These are phyloP conservation scores for Anableps anableps DNA, from an alignment of 2,797 vertebrate genomes.

Conservation along the genomic window DNA sequence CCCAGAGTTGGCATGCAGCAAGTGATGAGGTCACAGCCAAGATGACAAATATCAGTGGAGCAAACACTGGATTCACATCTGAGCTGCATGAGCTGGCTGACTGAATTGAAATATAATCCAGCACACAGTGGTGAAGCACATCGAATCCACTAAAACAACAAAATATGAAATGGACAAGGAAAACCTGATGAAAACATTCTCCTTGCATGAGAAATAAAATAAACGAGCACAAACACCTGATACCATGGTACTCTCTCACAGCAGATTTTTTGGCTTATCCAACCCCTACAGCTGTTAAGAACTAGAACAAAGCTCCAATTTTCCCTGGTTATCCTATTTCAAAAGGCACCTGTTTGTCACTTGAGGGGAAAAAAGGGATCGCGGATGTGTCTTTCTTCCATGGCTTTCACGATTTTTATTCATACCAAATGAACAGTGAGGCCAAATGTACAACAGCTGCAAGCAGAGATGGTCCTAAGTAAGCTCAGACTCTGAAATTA, in stretches of 20 bases:
- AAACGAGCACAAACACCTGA: conserved; percentile 29
- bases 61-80: conserved; percentile 21
- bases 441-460: conserved; percentile 80
- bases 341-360: conserved; percentile 79
- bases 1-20: conserved; percentile 1
- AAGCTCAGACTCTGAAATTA: conserved; percentile 56
- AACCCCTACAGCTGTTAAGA: conserved; percentile 35
- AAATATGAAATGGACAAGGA: conserved; percentile 1
- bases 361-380: conserved; percentile 39
- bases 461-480: conserved; percentile 56
- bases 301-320: conserved; percentile 40
- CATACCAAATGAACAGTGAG: conserved; percentile 64
- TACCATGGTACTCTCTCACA: conserved; percentile 29
- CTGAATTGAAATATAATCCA: conserved; percentile 21
- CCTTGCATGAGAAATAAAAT: neutral
- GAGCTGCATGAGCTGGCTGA: conserved; percentile 10
- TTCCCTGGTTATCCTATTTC: conserved; percentile 65
- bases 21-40: conserved; percentile 24
- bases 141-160: neutral
- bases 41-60: conserved; percentile 23
- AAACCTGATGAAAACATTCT: neutral
- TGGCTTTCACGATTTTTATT: conserved; percentile 69
- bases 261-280: conserved; percentile 26
- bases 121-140: conserved; percentile 5
- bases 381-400: conserved; percentile 68